These are phyloP conservation scores for Adineta ricciae DNA, from an alignment of 2,888 invertebrate genomes.

Conservation along the genomic window DNA sequence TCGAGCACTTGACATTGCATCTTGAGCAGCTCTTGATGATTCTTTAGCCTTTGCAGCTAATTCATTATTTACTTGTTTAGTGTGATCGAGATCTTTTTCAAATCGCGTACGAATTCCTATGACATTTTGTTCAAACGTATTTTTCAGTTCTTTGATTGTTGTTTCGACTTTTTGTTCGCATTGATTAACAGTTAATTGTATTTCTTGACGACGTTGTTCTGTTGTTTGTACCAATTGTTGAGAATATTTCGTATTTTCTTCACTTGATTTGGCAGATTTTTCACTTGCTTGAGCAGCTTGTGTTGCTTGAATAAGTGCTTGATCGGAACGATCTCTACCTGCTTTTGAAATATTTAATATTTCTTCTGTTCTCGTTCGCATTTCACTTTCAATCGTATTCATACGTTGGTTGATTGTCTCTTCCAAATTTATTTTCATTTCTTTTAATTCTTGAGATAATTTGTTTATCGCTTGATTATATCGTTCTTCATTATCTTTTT, in stretches of 20 bases:
- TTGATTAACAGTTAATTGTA: background rate
- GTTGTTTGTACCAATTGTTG: background rate
- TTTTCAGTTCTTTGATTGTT: background rate
- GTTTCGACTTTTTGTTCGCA: background rate
- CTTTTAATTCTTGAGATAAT: background rate
- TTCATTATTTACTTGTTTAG: background rate
- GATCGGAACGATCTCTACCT: background rate
- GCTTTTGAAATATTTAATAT: background rate
- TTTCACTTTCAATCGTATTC: background rate
- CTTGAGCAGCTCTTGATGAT: background rate
- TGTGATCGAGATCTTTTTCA: background rate
- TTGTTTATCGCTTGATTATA: background rate
- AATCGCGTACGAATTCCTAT: background rate
- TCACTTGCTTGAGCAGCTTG: background rate
- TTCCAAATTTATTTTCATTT: background rate
- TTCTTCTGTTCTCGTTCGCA: background rate
- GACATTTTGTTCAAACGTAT: background rate
- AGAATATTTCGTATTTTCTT: background rate
- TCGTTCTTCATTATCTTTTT: background rate
- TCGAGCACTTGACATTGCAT: background rate
- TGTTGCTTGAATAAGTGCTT: background rate
- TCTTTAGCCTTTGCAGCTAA: background rate
- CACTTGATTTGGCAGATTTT: background rate
- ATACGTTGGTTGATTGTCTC: background rate
- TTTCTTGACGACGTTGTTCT: background rate